Evolutionary conservation across 64 coral and sea anemone species (phyloP), one percentile per base, ranked within the genome.

Genomic region (Catalaphyllia jardinei): DNA sequence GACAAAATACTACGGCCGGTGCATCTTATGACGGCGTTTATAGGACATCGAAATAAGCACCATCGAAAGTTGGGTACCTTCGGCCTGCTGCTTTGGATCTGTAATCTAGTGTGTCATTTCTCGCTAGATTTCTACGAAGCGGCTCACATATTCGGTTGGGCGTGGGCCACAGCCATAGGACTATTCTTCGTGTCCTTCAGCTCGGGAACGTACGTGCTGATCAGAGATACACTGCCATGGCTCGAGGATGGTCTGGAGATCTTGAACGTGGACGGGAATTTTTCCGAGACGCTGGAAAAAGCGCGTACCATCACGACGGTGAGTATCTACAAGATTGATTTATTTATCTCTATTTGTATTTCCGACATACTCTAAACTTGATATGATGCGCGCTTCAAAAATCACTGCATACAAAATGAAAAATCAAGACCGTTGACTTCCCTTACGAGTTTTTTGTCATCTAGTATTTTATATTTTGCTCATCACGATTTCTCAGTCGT

Each of bases 51-150:
- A 51, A 92, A 52, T 38, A 92, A 87, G 22, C 71, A 82, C 17
- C 72, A 86, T 67, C 90, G 82, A 3, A 78, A 74, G 14, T 65
- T 92, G 7, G 90, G 90, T 12, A 67, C 38, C 0, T 72, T 92
- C 42, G 90, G 90, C 2, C 60, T 92, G 11, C 16, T 79, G 0
- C 29, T 98, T 8, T 98, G 96, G 93, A 38, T 98, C 28, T 28
- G 78, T 13, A 98, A 87, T 61, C 80, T 95, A 16, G 63, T 79
- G 16, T 90, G 94, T 77, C 96, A 98, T 59, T 98, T 98, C 75
- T 79, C 90, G 0, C 65, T 98, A 81, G 96, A 98, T 33, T 98
- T 98, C 51, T 98, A 98, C 96, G 96, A 98, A 74, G 96, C 96
- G 7, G 82, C 83, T 7, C 89, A 94, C 52, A 98, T 94, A 63